A percentile compares a stretch with the other conserved stretches of the same genome.
Conservation (phyloP, 2,113 vertebrate genomes). For the Pyrgilauda ruficollis region DNA sequence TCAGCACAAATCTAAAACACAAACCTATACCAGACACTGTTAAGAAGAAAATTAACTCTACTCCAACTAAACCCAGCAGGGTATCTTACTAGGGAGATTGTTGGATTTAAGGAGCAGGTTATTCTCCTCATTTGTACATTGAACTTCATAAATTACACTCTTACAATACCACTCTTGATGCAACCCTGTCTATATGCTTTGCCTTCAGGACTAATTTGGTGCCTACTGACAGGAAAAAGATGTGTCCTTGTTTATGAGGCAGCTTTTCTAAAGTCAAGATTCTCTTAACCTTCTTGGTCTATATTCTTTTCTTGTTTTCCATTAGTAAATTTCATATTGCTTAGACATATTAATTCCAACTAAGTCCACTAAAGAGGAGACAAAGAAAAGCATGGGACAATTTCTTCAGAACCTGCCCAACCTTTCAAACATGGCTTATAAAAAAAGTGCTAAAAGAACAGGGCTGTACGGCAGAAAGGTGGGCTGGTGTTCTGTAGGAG, state of each 20-base stretch:
- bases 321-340: neutral
- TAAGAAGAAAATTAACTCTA: neutral
- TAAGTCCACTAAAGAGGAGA: neutral
- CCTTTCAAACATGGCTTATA: neutral
- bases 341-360: neutral
- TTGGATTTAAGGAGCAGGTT: neutral
- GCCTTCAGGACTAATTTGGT: neutral
- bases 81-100: neutral
- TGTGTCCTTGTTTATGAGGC: rapidly evolving
- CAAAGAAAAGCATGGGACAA: neutral
- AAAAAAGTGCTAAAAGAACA: neutral
- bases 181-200: neutral
- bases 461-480: neutral
- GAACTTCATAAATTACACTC: neutral
- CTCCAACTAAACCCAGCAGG: neutral
- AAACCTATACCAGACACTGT: neutral
- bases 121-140: neutral
- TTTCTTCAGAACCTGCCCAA: neutral
- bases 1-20: neutral
- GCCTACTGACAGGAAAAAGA: neutral
- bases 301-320: neutral
- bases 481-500: neutral
- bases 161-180: neutral
- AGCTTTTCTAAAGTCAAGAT: neutral
- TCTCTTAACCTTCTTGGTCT: neutral